These are phyloP conservation scores for Trogon surrucura DNA, from an alignment of 2,113 vertebrate genomes.

Conservation along the genomic window DNA sequence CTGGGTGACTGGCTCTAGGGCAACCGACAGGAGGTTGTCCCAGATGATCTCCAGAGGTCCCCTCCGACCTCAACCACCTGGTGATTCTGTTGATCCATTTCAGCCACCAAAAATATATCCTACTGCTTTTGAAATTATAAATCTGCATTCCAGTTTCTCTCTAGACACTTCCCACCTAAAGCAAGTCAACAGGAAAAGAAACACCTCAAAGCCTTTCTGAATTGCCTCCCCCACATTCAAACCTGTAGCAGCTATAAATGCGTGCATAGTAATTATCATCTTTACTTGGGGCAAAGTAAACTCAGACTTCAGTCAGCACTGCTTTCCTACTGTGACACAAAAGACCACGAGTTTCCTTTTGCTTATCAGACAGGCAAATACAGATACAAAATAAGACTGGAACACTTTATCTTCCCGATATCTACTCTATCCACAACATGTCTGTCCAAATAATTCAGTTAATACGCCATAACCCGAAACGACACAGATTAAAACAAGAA, in stretches of 20 bases:
- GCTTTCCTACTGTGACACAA: neutral
- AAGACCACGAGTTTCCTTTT: neutral
- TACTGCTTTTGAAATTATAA: neutral
- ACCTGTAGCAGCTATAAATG: slow-evolving; percentile 1
- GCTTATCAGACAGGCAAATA: neutral
- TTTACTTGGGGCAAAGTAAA: slow-evolving; percentile 35
- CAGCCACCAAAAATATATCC: neutral
- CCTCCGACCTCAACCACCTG: neutral
- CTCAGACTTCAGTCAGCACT: neutral
- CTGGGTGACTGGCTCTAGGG: neutral
- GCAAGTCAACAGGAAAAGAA: neutral
- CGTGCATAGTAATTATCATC: neutral
- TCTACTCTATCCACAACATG: neutral
- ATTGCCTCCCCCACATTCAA: neutral
- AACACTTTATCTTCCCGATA: neutral
- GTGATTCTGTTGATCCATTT: neutral
- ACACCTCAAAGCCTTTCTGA: slow-evolving; percentile 27
- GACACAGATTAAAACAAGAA: neutral
- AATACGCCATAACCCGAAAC: neutral
- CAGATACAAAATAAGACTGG: neutral
- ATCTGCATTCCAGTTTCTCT: neutral
- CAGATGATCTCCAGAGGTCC: neutral
- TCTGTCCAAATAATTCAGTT: neutral
- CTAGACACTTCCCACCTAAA: neutral
- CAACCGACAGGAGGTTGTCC: neutral